Base-by-base conservation (phyloP, 92 coral and sea anemone species). In the Parazoanthus atlanticus region DNA sequence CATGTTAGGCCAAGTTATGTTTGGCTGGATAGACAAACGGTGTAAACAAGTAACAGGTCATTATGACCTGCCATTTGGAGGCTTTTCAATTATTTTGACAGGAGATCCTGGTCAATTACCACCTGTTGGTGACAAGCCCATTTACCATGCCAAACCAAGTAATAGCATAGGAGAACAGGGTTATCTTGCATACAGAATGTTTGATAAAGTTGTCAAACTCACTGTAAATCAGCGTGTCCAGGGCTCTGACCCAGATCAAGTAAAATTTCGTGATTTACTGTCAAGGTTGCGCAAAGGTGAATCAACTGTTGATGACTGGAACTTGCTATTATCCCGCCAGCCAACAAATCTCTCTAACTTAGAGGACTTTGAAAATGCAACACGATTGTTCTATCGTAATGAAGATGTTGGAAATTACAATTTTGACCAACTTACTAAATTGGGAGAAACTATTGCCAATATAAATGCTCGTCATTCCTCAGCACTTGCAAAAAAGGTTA, bases 231-330 rank as follows among this genome's bases (percentile, higher is more conserved):
- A 86, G 56, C 83, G 82, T 34, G 89, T 76, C 74, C 74, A 86
- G 81, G 83, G 89, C 43, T 75, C 81, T 79, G 85, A 74, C 70
- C 69, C 91, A 82, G 91, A 89, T 82, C 91, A 89, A 81, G 78
- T 89, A 65, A 54, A 28, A 38, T 89, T 89, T 86, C 78, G 91
- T 74, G 91, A 89, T 89, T 89, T 89, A 70, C 86, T 89, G 76
- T 82, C 85, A 72, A 33, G 79, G 56, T 83, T 88, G 64, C 86
- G 86, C 78, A 89, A 89, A 74, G 84, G 81, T 82, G 83, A 89
- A 58, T 89, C 91, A 82, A 89, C 88, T 73, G 83, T 75, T 74
- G 91, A 89, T 54, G 88, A 89, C 91, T 89, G 91, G 91, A 58
- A 89, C 77, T 54, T 89, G 40, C 86, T 89, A 64, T 65, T 79